Percentiles rank a stretch among this genome's conserved stretches.
Evolutionary conservation across 2,797 vertebrate species (phyloP).

Genomic region (Sebastes melanostomus): DNA sequence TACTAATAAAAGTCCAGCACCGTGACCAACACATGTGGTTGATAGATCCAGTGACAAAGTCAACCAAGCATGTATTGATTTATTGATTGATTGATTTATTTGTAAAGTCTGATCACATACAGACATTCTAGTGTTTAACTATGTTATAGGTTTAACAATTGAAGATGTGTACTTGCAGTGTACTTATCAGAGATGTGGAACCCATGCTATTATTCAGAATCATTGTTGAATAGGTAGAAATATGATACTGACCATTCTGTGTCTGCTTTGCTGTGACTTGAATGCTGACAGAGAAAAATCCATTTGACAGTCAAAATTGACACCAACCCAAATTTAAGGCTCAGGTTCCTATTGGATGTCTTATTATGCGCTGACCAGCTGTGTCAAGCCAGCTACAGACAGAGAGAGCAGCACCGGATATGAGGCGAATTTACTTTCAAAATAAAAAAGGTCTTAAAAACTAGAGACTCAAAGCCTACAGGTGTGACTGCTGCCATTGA

Average conservation of each 20-base stretch:
- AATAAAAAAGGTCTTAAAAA: conserved; percentile 8
- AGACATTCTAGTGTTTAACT: not conserved
- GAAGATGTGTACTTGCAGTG: no score
- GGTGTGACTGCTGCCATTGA: not conserved
- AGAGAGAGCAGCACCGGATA: not conserved
- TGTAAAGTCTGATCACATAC: not conserved
- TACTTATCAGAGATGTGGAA: no score
- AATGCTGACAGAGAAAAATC: not conserved
- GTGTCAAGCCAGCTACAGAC: not conserved
- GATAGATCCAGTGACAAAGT: not conserved
- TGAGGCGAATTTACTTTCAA: not conserved
- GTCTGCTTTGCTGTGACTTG: not conserved
- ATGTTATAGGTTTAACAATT: no score
- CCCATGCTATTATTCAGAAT: no score
- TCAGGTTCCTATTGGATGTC: not conserved
- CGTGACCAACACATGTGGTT: not conserved
- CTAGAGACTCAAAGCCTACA: no score
- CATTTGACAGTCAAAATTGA: not conserved
- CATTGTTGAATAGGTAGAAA: no score
- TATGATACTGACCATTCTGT: not conserved
- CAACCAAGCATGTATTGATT: not conserved
- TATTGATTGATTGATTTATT: not conserved
- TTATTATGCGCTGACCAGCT: not conserved
- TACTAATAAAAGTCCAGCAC: not conserved
- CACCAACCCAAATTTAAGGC: not conserved